These are phyloP conservation scores for Pristionchus maxplancki DNA, from an alignment of 2,888 invertebrate species.

Conservation along the genomic window DNA sequence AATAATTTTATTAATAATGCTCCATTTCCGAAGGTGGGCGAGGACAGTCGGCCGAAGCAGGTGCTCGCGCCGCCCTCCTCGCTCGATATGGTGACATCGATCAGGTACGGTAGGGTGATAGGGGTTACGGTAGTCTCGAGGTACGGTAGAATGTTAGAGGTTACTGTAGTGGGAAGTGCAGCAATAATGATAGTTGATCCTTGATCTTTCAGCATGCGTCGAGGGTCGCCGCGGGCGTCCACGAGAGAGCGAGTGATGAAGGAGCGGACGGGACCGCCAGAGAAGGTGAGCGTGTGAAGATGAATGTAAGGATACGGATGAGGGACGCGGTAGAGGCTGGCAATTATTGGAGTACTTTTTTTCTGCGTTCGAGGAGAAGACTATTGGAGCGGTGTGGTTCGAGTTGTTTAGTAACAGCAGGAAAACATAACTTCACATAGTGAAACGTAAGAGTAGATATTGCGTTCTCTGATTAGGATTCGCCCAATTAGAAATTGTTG, in stretches of 20 bases:
- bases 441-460: no score
- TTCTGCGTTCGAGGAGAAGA: no score
- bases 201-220: neutral
- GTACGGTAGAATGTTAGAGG: neutral
- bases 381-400: no score
- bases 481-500: no score
- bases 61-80: constrained; percentile 15
- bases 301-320: neutral
- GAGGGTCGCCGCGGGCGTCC: neutral
- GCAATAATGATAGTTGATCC: neutral
- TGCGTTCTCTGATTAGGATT: no score
- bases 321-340: no score
- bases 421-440: no score
- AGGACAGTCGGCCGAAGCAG: neutral
- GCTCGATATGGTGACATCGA: neutral
- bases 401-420: no score
- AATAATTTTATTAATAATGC: no score
- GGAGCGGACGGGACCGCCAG: neutral
- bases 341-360: no score
- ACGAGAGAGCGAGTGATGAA: neutral
- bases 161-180: no score
- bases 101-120: neutral
- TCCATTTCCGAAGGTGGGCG: no score
- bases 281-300: neutral
- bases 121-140: neutral